phyloP scores from a whole-genome alignment of 2,888 invertebrate species.

The Petrophora chlorosata region DNA sequence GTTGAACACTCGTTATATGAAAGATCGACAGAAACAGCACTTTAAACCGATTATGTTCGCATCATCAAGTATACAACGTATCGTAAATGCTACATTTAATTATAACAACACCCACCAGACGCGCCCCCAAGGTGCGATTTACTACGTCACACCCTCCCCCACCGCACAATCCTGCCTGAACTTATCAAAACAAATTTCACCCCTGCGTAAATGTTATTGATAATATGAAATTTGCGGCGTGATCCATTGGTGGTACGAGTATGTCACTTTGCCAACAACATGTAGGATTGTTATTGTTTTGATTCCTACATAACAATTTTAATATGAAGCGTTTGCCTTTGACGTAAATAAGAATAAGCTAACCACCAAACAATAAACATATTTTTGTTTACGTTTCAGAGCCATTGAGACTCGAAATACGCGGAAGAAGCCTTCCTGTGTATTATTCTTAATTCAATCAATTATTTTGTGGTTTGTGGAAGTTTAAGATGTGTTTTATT shows the following conservation, averaged over 20 bases:
- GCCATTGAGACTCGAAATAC: too few relatives aligned
- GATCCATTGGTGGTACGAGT: conserved; percentile 4
- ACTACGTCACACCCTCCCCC: conserved; percentile 21
- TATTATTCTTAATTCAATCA: too few relatives aligned
- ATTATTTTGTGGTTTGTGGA: too few relatives aligned
- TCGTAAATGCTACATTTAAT: conserved; percentile 21
- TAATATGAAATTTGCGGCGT: conserved; percentile 7
- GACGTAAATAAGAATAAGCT: too few relatives aligned
- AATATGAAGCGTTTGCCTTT: too few relatives aligned
- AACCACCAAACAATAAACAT: too few relatives aligned
- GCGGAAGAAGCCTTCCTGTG: too few relatives aligned
- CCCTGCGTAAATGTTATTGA: conserved; percentile 16
- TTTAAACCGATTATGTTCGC: conserved; percentile 10
- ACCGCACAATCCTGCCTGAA: conserved; percentile 25
- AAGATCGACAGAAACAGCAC: background rate
- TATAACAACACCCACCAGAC: conserved; percentile 18
- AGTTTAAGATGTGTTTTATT: too few relatives aligned
- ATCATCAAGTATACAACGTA: conserved; percentile 5
- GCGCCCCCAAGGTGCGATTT: conserved; percentile 22
- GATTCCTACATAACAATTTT: background rate
- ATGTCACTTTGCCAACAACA: background rate
- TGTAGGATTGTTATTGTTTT: conserved; percentile 11
- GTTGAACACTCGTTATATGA: background rate
- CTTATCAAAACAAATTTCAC: conserved; percentile 45
- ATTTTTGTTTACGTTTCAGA: too few relatives aligned